These are phyloP conservation scores for Phaetusa simplex DNA, from an alignment of 2,113 vertebrate species.

Conservation along the genomic window DNA sequence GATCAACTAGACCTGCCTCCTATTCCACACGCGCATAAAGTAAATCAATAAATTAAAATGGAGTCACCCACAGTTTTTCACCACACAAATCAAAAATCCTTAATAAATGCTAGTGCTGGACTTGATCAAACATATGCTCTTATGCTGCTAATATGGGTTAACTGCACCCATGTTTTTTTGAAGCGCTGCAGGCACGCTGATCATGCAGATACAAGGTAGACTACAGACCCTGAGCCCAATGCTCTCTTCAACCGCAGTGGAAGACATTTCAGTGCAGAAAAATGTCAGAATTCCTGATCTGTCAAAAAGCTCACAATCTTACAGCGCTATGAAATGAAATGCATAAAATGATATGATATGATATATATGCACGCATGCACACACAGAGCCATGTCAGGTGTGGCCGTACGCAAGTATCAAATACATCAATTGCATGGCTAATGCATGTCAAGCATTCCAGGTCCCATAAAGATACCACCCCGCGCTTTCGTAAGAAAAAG, in stretches of 20 bases:
- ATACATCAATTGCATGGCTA: not conserved
- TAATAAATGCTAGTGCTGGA: not conserved
- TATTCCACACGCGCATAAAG: not conserved
- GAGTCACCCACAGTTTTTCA: not conserved
- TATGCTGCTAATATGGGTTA: not conserved
- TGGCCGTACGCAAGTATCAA: not conserved
- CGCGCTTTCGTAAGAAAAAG: not conserved
- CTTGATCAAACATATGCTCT: not conserved
- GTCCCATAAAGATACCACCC: not conserved
- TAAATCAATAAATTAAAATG: conserved; percentile 40
- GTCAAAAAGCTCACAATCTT: not conserved
- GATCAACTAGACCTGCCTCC: not conserved
- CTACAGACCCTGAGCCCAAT: not conserved
- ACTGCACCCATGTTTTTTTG: not conserved
- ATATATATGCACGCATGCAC: not conserved
- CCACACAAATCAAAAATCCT: not conserved
- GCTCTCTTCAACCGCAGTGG: not conserved
- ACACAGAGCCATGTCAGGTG: conserved; percentile 16
- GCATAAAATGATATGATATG: no score
- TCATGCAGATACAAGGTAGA: not conserved
- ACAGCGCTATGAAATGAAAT: not conserved
- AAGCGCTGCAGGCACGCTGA: not conserved
- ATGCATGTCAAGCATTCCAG: not conserved
- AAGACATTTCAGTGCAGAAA: not conserved
- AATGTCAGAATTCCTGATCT: not conserved